Evolutionary conservation across 2,888 invertebrate genomes (phyloP).

Genomic region (Meteorus colon): DNA sequence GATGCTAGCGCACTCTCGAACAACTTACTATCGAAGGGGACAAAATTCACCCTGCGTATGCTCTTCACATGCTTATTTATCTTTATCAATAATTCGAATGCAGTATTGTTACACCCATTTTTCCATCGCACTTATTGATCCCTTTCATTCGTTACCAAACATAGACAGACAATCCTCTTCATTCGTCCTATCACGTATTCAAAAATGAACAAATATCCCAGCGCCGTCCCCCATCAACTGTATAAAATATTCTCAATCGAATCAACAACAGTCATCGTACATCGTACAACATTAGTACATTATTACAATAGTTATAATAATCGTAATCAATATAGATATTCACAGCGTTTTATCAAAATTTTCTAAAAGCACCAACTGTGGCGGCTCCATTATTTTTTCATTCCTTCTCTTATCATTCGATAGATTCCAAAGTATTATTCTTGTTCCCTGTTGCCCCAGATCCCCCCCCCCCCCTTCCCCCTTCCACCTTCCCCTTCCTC

Average conservation of each 20-base stretch:
- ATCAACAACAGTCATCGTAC: slow-evolving; percentile 73
- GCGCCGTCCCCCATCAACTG: slow-evolving; percentile 62
- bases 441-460: slow-evolving; percentile 21
- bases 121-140: slow-evolving; percentile 12
- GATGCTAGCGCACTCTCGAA: slow-evolving; percentile 60
- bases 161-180: background rate
- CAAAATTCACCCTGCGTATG: slow-evolving; percentile 24
- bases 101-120: background rate
- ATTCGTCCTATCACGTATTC: slow-evolving; percentile 44
- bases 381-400: slow-evolving; percentile 52
- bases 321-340: slow-evolving; percentile 72
- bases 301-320: slow-evolving; percentile 71
- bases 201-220: slow-evolving; percentile 53
- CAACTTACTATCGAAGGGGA: slow-evolving; percentile 47
- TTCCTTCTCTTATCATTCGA: slow-evolving; percentile 20
- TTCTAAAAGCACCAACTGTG: slow-evolving; percentile 68
- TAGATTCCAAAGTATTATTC: slow-evolving; percentile 17
- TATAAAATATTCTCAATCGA: slow-evolving; percentile 74
- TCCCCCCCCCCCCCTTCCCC: background rate
- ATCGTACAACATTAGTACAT: slow-evolving; percentile 72
- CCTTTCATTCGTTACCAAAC: background rate
- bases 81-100: background rate
- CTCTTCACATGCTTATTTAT: slow-evolving; percentile 8
- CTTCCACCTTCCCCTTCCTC: background rate
- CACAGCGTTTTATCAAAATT: slow-evolving; percentile 74